Evolutionary conservation across 2,113 vertebrate species (phyloP).

Genomic region (Oryzias woworae): DNA sequence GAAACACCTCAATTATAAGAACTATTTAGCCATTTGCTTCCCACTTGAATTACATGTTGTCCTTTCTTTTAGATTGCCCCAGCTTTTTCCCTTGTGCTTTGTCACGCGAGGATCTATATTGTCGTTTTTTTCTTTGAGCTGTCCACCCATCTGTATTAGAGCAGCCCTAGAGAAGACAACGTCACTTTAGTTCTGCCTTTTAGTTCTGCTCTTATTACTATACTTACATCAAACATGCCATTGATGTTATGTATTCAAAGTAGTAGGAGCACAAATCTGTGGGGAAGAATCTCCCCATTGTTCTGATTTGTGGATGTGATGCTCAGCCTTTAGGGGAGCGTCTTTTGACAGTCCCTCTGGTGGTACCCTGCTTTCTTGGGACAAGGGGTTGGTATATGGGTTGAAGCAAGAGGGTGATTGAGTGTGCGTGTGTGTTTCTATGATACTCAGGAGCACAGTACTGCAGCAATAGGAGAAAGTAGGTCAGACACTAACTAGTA

Average conservation of each 20-base stretch:
- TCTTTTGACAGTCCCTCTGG: conserved; percentile 42
- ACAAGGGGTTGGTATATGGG: conserved; percentile 30
- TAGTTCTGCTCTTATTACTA: conserved; percentile 14
- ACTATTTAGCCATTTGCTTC: conserved; percentile 13
- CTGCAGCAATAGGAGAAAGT: conserved; percentile 73
- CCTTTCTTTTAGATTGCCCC: conserved; percentile 21
- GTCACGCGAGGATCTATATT: conserved; percentile 28
- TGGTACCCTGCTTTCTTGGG: conserved; percentile 50
- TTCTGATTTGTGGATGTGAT: conserved; percentile 37
- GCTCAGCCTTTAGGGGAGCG: conserved; percentile 42
- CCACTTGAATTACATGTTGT: conserved; percentile 11
- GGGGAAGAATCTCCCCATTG: conserved; percentile 30
- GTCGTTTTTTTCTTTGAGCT: conserved; percentile 48
- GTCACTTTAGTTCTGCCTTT: conserved; percentile 21
- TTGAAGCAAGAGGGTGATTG: conserved; percentile 37
- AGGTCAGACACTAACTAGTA: conserved; percentile 70
- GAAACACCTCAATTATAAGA: conserved; percentile 2
- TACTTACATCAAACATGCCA: conserved; percentile 15
- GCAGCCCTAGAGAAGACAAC: conserved; percentile 42
- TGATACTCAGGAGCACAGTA: conserved; percentile 64
- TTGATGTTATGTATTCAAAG: conserved; percentile 6
- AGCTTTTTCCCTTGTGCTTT: conserved; percentile 36
- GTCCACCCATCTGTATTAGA: conserved; percentile 57
- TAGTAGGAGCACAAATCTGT: conserved; percentile 23
- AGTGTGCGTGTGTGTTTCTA: conserved; percentile 45